Evolutionary conservation across 2,797 vertebrate species (phyloP).

Genomic region (Protosalanx chinensis): DNA sequence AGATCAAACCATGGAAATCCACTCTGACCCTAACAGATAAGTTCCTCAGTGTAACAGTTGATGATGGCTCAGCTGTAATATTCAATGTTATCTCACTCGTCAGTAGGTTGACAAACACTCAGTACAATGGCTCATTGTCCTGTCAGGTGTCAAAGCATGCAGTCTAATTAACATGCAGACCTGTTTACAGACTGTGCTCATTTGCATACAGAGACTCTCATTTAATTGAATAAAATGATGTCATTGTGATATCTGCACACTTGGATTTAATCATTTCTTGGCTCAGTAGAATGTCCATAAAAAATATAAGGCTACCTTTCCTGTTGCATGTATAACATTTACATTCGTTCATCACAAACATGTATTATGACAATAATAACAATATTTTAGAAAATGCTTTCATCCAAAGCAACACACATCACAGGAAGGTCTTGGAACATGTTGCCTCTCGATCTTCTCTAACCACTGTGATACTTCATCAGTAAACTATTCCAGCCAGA

Average conservation of each 20-base stretch:
- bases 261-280: slow-evolving; percentile 32
- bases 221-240: slow-evolving; percentile 26
- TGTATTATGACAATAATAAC: too few species aligned
- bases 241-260: slow-evolving; percentile 16
- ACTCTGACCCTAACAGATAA: background rate
- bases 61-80: slow-evolving; percentile 37
- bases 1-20: background rate
- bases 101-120: slow-evolving; percentile 32
- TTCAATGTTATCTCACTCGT: slow-evolving; percentile 38
- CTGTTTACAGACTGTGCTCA: slow-evolving; percentile 33
- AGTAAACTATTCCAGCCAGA: too few species aligned
- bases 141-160: slow-evolving; percentile 46
- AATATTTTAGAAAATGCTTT: too few species aligned
- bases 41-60: slow-evolving; percentile 3
- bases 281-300: background rate
- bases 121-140: slow-evolving; percentile 53
- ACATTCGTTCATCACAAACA: too few species aligned
- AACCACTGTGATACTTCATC: too few species aligned
- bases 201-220: slow-evolving; percentile 56
- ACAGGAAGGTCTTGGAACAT: too few species aligned
- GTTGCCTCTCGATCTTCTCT: too few species aligned
- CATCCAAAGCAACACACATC: too few species aligned
- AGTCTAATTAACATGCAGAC: slow-evolving; percentile 61
- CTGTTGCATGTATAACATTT: too few species aligned
- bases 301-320: background rate